phyloP scores from a whole-genome alignment of 2,797 vertebrate species.

The Rhincodon typus region DNA sequence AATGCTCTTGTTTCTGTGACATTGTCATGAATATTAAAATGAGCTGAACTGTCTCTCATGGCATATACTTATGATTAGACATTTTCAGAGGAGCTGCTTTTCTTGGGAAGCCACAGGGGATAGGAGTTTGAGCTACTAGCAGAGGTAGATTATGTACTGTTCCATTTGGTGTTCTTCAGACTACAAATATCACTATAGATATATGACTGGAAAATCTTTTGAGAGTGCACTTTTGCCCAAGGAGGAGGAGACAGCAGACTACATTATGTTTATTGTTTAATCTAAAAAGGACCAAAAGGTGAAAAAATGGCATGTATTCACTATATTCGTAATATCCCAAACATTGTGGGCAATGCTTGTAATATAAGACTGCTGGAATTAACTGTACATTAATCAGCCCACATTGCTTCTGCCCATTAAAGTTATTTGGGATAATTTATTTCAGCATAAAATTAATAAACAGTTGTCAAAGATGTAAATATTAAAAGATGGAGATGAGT shows the following conservation, averaged over 20 bases:
- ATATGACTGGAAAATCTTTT: neutral
- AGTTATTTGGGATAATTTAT: neutral
- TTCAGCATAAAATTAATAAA: neutral
- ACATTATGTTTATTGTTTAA: neutral
- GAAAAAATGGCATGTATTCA: neutral
- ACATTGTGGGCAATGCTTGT: neutral
- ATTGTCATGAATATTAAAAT: conserved; percentile 34
- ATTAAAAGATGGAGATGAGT: neutral
- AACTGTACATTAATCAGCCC: neutral
- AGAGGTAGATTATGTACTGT: neutral
- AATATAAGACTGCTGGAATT: neutral
- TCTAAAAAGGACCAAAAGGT: neutral
- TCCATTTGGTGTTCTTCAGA: neutral
- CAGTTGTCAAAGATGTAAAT: neutral
- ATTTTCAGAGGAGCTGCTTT: conserved; percentile 26
- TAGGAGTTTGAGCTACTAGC: neutral
- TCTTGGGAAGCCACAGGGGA: conserved; percentile 32
- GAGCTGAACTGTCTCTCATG: conserved; percentile 21
- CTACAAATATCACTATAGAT: neutral
- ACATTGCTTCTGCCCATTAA: neutral
- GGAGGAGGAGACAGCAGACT: neutral
- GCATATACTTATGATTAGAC: conserved; percentile 29
- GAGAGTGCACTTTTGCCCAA: neutral
- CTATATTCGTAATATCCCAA: neutral
- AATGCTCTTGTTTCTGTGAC: conserved; percentile 19